Conservation (phyloP, 1,140 invertebrate genomes). For the Drosophila arawakana region DNA sequence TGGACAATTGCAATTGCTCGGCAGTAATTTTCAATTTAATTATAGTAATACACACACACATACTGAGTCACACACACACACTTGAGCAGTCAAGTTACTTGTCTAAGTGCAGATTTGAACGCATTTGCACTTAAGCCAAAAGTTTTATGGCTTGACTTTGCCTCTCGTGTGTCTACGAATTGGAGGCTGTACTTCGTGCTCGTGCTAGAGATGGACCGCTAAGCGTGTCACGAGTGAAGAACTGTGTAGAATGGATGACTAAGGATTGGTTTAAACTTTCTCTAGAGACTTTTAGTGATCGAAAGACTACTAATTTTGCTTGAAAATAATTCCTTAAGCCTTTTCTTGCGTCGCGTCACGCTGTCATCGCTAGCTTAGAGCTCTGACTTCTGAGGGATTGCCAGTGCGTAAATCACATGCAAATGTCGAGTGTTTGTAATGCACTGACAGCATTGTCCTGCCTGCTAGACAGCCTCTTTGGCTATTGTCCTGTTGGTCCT, state of each 20-base stretch:
- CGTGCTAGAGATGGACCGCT: constrained; percentile 1
- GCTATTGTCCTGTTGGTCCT: constrained; percentile 26
- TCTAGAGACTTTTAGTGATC: too few relatives aligned
- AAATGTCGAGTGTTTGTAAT: constrained; percentile 62
- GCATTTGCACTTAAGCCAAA: constrained; percentile 77
- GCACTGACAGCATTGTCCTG: constrained; percentile 66
- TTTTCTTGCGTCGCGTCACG: constrained; percentile 1
- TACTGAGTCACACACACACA: constrained; percentile 24
- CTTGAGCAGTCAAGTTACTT: constrained; percentile 23
- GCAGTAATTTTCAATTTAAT: constrained; percentile 83
- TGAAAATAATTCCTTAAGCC: not conserved
- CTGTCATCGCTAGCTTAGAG: constrained; percentile 23
- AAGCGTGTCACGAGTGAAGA: constrained; percentile 21
- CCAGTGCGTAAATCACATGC: constrained; percentile 74
- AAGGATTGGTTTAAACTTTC: too few relatives aligned
- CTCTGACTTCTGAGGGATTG: constrained; percentile 41
- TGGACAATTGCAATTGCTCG: constrained; percentile 81
- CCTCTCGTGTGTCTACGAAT: constrained; percentile 9
- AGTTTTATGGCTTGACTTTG: constrained; percentile 72
- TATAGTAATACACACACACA: constrained; percentile 73
- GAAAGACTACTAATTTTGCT: too few relatives aligned
- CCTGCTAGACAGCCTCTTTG: constrained; percentile 13
- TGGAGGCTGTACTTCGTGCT: constrained; percentile 10
- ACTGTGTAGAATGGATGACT: too few relatives aligned
- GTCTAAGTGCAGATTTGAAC: constrained; percentile 78